A percentile compares a stretch with the other conserved stretches of the same genome.
Conservation (phyloP, 2,113 vertebrate genomes). For the Brachionichthys hirsutus region DNA sequence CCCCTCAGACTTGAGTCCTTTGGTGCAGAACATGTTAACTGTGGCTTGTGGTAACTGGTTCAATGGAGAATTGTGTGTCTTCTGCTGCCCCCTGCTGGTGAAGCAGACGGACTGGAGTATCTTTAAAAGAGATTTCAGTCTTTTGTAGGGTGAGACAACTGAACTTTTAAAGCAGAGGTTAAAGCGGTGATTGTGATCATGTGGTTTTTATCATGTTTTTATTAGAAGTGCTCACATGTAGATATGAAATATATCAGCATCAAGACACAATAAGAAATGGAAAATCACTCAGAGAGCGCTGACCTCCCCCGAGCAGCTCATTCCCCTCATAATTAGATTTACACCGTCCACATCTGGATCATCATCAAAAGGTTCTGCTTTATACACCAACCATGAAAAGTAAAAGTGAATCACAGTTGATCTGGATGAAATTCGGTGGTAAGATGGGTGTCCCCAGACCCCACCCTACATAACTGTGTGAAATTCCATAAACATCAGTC, state of each 20-base stretch:
- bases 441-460: too few species aligned
- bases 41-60: constrained; percentile 15
- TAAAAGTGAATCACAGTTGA: too few species aligned
- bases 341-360: too few species aligned
- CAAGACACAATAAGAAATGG: not conserved
- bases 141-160: not conserved
- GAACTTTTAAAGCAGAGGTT: not conserved
- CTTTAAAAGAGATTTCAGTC: not conserved
- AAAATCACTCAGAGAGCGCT: too few species aligned
- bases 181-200: not conserved
- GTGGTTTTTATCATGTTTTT: not conserved
- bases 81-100: constrained; percentile 49
- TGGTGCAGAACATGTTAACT: constrained; percentile 33
- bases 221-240: not conserved
- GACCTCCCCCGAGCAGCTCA: too few species aligned
- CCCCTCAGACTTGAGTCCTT: constrained; percentile 27
- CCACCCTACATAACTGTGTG: too few species aligned
- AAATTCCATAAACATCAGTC: too few species aligned
- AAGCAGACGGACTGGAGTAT: not conserved
- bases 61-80: constrained; percentile 3
- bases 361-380: too few species aligned
- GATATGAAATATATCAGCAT: not conserved
- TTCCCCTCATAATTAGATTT: too few species aligned
- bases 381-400: too few species aligned
- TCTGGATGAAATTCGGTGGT: too few species aligned